Percentiles rank a stretch among this genome's conserved stretches.
Conservation (phyloP, 2,113 vertebrate genomes). For the Tragelaphus buxtoni region DNA sequence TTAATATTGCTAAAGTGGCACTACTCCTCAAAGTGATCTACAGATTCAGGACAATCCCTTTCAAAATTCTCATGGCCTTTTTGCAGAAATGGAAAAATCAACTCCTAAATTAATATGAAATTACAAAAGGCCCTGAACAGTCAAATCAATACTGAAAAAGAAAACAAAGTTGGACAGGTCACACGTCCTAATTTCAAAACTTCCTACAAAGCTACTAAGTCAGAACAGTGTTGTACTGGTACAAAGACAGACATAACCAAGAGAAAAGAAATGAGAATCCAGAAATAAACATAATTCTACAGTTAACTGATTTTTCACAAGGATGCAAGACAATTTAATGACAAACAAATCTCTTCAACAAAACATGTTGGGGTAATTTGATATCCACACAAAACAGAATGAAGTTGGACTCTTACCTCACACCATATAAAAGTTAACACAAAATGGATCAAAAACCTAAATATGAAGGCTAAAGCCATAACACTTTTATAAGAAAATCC, state of each 20-base stretch:
- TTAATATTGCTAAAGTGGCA: neutral
- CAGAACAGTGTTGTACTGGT: neutral
- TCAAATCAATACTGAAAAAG: neutral
- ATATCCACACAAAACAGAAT: neutral
- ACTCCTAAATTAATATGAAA: neutral
- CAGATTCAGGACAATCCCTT: neutral
- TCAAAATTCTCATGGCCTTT: neutral
- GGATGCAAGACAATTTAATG: neutral
- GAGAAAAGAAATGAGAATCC: neutral
- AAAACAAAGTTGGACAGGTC: neutral
- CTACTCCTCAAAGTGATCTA: neutral
- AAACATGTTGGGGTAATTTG: neutral
- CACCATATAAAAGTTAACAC: neutral
- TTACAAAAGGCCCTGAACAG: neutral
- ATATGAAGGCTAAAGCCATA: neutral
- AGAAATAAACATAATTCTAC: neutral
- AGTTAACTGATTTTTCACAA: neutral
- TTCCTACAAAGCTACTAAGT: neutral
- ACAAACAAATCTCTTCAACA: neutral
- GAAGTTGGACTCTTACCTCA: neutral
- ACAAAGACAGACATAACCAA: neutral
- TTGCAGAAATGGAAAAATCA: neutral
- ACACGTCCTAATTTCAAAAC: neutral
- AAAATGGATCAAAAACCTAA: neutral
- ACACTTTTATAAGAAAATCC: neutral